phyloP scores from a whole-genome alignment of 2,113 vertebrate species.

The Pitta sordida region DNA sequence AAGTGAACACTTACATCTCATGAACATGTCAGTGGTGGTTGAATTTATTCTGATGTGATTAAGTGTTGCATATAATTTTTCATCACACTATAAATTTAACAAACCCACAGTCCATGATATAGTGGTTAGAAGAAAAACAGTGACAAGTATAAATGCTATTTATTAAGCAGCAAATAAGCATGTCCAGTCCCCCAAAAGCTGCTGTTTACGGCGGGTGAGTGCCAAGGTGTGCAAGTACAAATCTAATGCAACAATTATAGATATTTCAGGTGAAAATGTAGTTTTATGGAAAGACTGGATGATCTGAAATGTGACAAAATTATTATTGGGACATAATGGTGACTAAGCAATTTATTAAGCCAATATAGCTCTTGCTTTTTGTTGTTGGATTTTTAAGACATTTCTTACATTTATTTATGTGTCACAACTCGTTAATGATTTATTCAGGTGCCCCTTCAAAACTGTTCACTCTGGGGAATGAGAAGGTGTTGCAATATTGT shows the following conservation, averaged over 20 bases:
- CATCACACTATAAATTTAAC: not conserved
- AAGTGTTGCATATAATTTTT: not conserved
- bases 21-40: not conserved
- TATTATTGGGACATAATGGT: not conserved
- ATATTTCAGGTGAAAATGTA: not conserved
- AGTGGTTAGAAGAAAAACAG: not conserved
- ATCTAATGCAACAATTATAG: too few relatives aligned
- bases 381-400: not conserved
- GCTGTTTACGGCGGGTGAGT: not conserved
- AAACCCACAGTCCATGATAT: not conserved
- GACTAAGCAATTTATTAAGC: not conserved
- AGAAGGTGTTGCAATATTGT: rapidly evolving
- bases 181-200: not conserved
- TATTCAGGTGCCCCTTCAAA: not conserved
- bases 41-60: constrained; percentile 5
- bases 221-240: not conserved
- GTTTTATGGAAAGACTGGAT: not conserved
- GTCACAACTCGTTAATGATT: not conserved
- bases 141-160: not conserved
- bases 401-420: not conserved
- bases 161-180: not conserved
- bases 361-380: not conserved
- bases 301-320: too few relatives aligned
- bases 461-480: not conserved
- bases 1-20: not conserved